A percentile compares a stretch with the other conserved stretches of the same genome.
phyloP scores from a whole-genome alignment of 2,888 invertebrate genomes.

The Eupithecia inturbata region DNA sequence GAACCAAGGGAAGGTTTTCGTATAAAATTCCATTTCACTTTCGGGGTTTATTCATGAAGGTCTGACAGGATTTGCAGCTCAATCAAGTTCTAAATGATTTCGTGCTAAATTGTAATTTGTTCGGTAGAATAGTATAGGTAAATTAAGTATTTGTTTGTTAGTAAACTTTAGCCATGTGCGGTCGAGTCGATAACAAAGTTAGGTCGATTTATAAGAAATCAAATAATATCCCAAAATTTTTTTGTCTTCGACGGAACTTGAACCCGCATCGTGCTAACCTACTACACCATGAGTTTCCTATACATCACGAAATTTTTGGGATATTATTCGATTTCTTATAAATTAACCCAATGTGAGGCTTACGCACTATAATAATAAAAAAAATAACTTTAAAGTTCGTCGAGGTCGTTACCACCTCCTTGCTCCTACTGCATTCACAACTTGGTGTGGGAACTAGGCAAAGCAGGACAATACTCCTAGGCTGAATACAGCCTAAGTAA shows the following conservation, averaged over 20 bases:
- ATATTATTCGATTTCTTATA: too few relatives aligned
- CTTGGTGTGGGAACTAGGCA: constrained; percentile 20
- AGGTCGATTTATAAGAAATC: too few relatives aligned
- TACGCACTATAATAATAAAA: too few relatives aligned
- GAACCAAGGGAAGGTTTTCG: constrained; percentile 37
- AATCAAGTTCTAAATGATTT: constrained; percentile 30
- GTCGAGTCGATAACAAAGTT: constrained; percentile 48
- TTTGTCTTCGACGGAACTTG: too few relatives aligned
- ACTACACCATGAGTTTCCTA: too few relatives aligned
- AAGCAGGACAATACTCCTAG: too few relatives aligned
- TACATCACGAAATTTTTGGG: too few relatives aligned
- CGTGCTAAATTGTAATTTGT: background rate
- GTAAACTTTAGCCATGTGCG: constrained; percentile 33
- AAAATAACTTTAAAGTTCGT: too few relatives aligned
- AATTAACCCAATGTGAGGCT: too few relatives aligned
- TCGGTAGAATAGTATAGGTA: background rate
- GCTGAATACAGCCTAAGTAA: constrained; percentile 54
- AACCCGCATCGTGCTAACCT: too few relatives aligned
- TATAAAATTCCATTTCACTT: constrained; percentile 37
- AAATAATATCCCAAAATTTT: too few relatives aligned
- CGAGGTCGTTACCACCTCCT: constrained; percentile 23
- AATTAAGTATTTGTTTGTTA: constrained; percentile 14
- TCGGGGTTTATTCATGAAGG: constrained; percentile 30
- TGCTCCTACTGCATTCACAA: constrained; percentile 27
- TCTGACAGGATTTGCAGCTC: constrained; percentile 26